Evolutionary conservation across 2,888 invertebrate species (phyloP).

Genomic region (Mythimna albipuncta): DNA sequence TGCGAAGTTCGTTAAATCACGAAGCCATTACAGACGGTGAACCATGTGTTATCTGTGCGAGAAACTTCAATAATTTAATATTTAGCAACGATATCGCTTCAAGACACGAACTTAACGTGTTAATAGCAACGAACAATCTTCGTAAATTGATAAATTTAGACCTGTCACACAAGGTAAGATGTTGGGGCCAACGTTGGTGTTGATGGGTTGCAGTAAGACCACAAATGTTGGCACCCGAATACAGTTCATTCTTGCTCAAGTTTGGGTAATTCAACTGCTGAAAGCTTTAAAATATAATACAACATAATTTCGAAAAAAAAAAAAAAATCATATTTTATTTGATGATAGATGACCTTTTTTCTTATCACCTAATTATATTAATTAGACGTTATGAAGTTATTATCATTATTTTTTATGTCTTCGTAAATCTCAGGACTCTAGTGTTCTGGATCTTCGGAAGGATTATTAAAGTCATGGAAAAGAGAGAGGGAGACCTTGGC

Average conservation of each 20-base stretch:
- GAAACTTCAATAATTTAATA: conserved; percentile 82
- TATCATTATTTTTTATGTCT: no score
- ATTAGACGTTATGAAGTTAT: no score
- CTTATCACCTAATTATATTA: neutral
- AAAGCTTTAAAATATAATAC: neutral
- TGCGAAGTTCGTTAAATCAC: conserved; percentile 58
- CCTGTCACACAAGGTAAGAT: conserved; percentile 74
- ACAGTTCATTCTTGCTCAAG: neutral
- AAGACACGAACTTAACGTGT: conserved; percentile 83
- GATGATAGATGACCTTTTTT: no score
- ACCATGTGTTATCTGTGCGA: conserved; percentile 64
- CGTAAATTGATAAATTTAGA: conserved; percentile 87
- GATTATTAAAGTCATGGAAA: no score
- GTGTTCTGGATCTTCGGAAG: no score
- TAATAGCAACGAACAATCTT: conserved; percentile 86
- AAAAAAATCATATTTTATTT: neutral
- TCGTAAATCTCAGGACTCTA: no score
- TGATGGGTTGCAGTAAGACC: neutral
- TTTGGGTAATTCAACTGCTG: neutral
- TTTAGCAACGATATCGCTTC: conserved; percentile 77
- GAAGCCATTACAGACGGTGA: conserved; percentile 65
- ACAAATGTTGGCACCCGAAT: neutral
- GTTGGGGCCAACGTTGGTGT: conserved; percentile 44
- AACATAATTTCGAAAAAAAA: neutral
- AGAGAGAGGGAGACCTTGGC: no score